These are phyloP conservation scores for Hexactinellida sp. DNA, from an alignment of 37 sponge, comb jelly and placozoan species.

Conservation along the genomic window DNA sequence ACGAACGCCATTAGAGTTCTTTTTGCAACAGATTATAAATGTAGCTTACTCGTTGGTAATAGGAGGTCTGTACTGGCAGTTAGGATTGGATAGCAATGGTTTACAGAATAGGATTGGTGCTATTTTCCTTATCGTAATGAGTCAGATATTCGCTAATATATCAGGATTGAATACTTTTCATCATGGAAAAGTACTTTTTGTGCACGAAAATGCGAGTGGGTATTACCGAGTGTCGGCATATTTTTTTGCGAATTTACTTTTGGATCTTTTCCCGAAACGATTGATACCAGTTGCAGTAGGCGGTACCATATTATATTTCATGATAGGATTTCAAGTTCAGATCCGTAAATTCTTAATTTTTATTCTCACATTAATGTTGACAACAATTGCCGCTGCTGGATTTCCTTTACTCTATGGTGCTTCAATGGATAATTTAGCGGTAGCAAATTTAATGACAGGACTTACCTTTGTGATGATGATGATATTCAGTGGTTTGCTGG, in stretches of 20 bases:
- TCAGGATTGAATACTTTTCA: constrained; percentile 65
- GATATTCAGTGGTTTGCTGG: constrained; percentile 70
- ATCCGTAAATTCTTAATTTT: background rate
- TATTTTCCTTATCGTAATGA: constrained; percentile 63
- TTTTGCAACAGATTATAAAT: constrained; percentile 23
- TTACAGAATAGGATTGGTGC: constrained; percentile 46
- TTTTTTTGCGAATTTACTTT: constrained; percentile 47
- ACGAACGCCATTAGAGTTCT: background rate
- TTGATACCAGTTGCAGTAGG: constrained; percentile 36
- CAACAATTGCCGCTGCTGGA: background rate
- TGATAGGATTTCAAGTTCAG: constrained; percentile 28
- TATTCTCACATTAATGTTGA: background rate
- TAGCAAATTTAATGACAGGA: constrained; percentile 40
- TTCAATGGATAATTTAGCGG: background rate
- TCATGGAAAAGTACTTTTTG: constrained; percentile 40
- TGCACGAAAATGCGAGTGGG: constrained; percentile 66
- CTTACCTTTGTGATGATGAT: constrained; percentile 40
- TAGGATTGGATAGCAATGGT: constrained; percentile 8
- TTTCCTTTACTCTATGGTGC: background rate
- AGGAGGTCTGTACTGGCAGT: constrained; percentile 38
- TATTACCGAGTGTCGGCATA: constrained; percentile 65
- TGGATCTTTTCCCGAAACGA: constrained; percentile 49
- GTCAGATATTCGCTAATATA: constrained; percentile 47
- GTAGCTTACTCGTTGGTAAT: constrained; percentile 33
- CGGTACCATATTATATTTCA: constrained; percentile 53